Evolutionary conservation across 2,888 invertebrate genomes (phyloP), one percentile per base, ranked within the genome.

Genomic region (Lumbricus terrestris): DNA sequence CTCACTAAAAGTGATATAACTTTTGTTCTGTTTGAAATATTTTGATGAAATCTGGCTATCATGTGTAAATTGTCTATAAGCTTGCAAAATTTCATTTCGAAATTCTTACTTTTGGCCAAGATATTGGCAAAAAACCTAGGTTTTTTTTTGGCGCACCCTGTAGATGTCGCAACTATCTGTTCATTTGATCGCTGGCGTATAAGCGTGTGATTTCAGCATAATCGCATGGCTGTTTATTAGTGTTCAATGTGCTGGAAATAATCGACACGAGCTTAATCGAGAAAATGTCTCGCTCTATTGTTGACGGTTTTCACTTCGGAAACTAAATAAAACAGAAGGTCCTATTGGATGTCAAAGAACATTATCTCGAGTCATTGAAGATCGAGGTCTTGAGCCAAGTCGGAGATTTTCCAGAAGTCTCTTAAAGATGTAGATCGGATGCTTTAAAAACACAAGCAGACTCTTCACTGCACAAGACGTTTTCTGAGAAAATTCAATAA

Each of bases 331-430:
- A n/a, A n/a, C 69, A 69, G n/a, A 69, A 69, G n/a, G 13, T 69
- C 69, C 0, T 0, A n/a, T 1, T 69, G 69, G 69, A 69, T n/a
- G n/a, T n/a, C 29, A 69, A n/a, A n/a, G 16, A 69, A 69, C 1
- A n/a, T n/a, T n/a, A 69, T 69, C 69, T 69, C 69, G n/a, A n/a
- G 69, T 69, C n/a, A 69, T n/a, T n/a, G 69, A n/a, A 69, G n/a
- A n/a, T n/a, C n/a, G 54, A 54, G 23, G 11, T 54, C 54, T 8
- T 13, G n/a, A n/a, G 69, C n/a, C 69, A 69, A n/a, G 69, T 69
- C 69, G n/a, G 29, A 23, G 54, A 5, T 23, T 54, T 54, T 54
- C 5, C 23, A 69, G 29, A 69, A 69, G n/a, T 69, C 16, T 29
- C 11, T 47, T 6, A 47, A 18, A 47, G 47, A 47, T 47, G 5